Base-by-base conservation (phyloP, 2,113 vertebrate species). In the Cephalopholis sonnerati region DNA sequence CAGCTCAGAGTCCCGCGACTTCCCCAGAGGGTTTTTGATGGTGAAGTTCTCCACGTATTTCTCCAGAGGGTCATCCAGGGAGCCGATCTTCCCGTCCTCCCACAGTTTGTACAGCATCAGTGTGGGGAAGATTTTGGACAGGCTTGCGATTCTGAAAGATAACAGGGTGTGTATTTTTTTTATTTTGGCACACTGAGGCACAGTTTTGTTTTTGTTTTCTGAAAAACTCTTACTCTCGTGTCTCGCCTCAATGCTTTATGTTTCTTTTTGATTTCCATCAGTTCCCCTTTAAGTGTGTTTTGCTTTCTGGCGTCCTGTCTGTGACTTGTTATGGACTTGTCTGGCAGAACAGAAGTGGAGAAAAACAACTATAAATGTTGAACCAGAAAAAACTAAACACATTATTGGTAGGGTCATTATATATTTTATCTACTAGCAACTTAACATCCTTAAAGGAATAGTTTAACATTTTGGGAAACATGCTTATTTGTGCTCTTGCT, bases 71-170 rank as follows among this genome's bases (percentile, higher is more conserved):
- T 99, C 98, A 0, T 99, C 98, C 0, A 99, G 91, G 8, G 98
- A 99, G 0, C 83, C 92, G 25, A 99, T 94, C 39, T 95, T 95
- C 10, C 98, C 97, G 5, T 98, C 96, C 79, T 99, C 97, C 98
- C 98, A 99, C 83, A 99, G 90, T 78, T 94, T 97, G 89, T 98
- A 98, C 58, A 99, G 27, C 97, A 99, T 98, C 27, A 99, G 91
- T 0, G 97, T 96, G 0, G 97, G 98, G 64, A 99, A 99, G 84
- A 99, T 96, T 93, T 99, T 99, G 15, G 98, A 99, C 53, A 99
- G 61, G 4, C 98, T 98, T 87, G 97, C 96, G 48, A 99, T 98
- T 87, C 97, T 99, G 87, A 50, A 46, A 73, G 63, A 86, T 5
- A 64, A 63, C 1, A 71, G 7, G 55, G 39, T 10, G 20, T 36